These are phyloP conservation scores for Psephotus haematonotus DNA, from an alignment of 2,113 vertebrate genomes.

Conservation along the genomic window DNA sequence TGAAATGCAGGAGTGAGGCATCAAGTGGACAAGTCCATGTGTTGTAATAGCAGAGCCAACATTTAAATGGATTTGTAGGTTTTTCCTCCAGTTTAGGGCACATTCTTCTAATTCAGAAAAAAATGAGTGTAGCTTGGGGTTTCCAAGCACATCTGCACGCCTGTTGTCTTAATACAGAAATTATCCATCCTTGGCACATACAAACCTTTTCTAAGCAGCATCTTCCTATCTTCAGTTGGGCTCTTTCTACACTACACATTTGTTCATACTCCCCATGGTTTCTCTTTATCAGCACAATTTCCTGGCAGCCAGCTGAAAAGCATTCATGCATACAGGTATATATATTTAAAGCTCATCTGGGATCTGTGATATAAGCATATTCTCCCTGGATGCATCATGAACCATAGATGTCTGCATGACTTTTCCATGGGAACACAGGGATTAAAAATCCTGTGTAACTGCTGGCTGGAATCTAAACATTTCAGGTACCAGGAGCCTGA, in stretches of 20 bases:
- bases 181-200: neutral
- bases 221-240: neutral
- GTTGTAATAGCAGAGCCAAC: neutral
- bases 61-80: neutral
- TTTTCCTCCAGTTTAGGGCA: neutral
- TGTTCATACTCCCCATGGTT: neutral
- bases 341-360: neutral
- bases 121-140: neutral
- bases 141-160: neutral
- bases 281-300: constrained; percentile 4
- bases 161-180: neutral
- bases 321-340: neutral
- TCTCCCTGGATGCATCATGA: neutral
- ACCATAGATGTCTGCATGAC: neutral
- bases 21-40: neutral
- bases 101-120: neutral
- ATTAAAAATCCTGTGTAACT: neutral
- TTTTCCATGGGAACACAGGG: neutral
- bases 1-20: neutral
- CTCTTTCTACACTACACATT: neutral
- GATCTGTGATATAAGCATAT: neutral
- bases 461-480: neutral
- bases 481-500: neutral
- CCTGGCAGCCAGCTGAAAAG: neutral
- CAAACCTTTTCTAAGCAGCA: neutral